These are phyloP conservation scores for Zaprionus kolodkinae DNA, from an alignment of 1,140 invertebrate genomes.

Conservation along the genomic window DNA sequence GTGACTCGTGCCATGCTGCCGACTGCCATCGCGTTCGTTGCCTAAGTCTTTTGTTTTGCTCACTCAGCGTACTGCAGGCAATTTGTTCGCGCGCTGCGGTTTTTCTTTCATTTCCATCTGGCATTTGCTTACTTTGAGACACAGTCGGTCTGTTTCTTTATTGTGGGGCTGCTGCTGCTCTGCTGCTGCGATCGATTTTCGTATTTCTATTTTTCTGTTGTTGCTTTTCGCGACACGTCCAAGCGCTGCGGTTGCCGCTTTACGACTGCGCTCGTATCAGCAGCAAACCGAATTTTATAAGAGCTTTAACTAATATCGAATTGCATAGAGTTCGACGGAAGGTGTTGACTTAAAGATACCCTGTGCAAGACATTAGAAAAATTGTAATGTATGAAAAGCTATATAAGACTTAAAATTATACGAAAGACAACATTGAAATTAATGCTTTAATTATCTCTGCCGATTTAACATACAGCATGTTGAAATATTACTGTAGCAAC, in stretches of 20 bases:
- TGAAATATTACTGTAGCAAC: not conserved
- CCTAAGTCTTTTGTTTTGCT: slow-evolving; percentile 76
- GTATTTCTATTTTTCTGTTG: slow-evolving; percentile 26
- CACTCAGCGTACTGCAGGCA: slow-evolving; percentile 29
- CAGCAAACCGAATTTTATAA: slow-evolving; percentile 74
- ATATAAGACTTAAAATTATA: too few relatives aligned
- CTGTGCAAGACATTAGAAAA: not conserved
- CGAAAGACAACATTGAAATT: too few relatives aligned
- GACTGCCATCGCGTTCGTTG: slow-evolving; percentile 58
- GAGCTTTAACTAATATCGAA: slow-evolving; percentile 49
- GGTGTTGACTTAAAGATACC: slow-evolving; percentile 12
- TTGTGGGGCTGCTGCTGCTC: slow-evolving; percentile 2
- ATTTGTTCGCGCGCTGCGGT: slow-evolving; percentile 49
- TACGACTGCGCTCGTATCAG: slow-evolving; percentile 67
- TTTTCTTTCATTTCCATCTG: slow-evolving; percentile 43
- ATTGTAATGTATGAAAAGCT: too few relatives aligned
- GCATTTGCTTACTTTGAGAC: slow-evolving; percentile 71
- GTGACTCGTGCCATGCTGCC: slow-evolving; percentile 37
- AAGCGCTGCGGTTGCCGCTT: slow-evolving; percentile 62
- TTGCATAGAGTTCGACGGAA: not conserved
- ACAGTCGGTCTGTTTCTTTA: slow-evolving; percentile 34
- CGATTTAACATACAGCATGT: not conserved
- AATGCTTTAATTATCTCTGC: too few relatives aligned
- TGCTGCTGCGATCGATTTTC: slow-evolving; percentile 22
- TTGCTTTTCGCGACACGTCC: slow-evolving; percentile 67